Conservation (phyloP, 1,140 invertebrate genomes). For the Papilio polyxenes region DNA sequence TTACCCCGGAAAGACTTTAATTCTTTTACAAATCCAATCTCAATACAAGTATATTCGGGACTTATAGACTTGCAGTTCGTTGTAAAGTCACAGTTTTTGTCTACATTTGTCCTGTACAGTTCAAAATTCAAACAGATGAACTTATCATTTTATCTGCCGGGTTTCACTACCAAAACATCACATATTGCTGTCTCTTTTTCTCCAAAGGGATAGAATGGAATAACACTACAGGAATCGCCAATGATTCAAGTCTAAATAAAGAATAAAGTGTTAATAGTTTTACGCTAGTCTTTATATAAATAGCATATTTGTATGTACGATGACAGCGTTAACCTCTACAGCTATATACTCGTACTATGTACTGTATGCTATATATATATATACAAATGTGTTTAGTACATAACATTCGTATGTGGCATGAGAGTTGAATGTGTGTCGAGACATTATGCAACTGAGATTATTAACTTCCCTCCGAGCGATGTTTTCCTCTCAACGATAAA, state of each 20-base stretch:
- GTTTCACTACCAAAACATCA: background rate
- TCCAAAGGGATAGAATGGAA: background rate
- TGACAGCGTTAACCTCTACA: conserved; percentile 2
- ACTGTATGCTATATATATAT: no score
- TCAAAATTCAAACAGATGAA: background rate
- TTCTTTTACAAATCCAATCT: no score
- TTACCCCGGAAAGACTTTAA: background rate
- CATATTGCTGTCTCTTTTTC: background rate
- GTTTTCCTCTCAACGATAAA: conserved; percentile 51
- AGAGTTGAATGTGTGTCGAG: conserved; percentile 30
- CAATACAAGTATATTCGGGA: background rate
- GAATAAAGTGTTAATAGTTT: background rate
- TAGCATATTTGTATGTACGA: background rate
- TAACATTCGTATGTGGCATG: conserved; percentile 4
- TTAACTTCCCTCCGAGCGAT: conserved; percentile 45
- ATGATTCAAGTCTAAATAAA: no score
- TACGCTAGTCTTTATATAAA: background rate
- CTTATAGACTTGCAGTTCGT: background rate
- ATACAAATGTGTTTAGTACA: background rate
- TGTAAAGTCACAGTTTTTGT: background rate
- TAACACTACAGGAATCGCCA: background rate
- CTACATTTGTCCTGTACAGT: background rate
- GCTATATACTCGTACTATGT: background rate
- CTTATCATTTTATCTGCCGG: background rate
- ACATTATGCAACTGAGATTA: conserved; percentile 45